Base-by-base conservation (phyloP, 2,888 invertebrate species). In the Sinhomidia bicolor region DNA sequence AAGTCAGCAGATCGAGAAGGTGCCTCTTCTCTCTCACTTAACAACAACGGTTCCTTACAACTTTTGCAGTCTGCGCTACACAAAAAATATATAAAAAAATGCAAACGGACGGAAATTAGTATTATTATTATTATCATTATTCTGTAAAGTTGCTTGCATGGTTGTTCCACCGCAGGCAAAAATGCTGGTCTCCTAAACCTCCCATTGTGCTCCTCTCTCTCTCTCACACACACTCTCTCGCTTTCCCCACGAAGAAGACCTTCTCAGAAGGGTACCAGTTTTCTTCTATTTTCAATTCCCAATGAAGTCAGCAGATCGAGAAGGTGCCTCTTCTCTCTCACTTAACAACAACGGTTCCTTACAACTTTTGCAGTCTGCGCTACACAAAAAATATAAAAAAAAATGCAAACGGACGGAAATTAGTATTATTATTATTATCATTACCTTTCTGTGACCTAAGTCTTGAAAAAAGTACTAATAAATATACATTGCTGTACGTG, bases 161-260 rank as follows among this genome's bases (percentile, higher is more conserved):
- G 95, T 97, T 98, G 95, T 97, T 97, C 97, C 97, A 98, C 95
- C 97, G 96, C 94, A 98, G 96, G 95, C 97, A 97, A 95, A 97
- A 98, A 95, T 97, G 97, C 93, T 95, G 95, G 93, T 95, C 95
- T 94, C 94, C 83, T 54, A 92, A 88, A 20, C 92, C 91, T 51
- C 92, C 92, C 92, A 92, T 92, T 85, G 89, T 91, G 54, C 23
- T 44, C 9, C n/a, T n/a, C n/a, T n/a, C n/a, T n/a, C n/a, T n/a
- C n/a, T n/a, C n/a, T n/a, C n/a, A n/a, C n/a, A n/a, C n/a, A n/a
- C n/a, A n/a, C n/a, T n/a, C 17, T 78, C n/a, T 32, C 29, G 68
- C 71, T 74, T 79, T 32, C 79, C 41, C 51, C 85, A 60, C 3
- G 23, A 9, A n/a, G n/a, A n/a, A n/a, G n/a, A 17, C 76, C 20